Conservation (phyloP, 2,797 vertebrate species). For the Notolabrus celidotus region DNA sequence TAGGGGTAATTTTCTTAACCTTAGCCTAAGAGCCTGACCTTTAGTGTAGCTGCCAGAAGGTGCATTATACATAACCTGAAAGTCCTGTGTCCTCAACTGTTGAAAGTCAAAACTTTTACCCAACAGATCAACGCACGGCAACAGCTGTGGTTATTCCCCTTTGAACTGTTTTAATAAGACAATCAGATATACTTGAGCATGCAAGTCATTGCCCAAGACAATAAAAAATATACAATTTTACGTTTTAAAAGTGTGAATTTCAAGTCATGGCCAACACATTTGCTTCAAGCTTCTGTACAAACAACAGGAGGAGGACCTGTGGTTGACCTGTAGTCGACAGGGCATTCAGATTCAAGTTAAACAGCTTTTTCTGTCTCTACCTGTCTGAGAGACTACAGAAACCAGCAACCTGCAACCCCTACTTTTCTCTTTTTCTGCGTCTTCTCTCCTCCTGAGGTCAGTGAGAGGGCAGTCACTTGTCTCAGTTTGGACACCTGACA, state of each 20-base stretch:
- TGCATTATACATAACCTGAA: slow-evolving; percentile 17
- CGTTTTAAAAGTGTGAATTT: not conserved
- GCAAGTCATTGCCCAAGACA: slow-evolving; percentile 11
- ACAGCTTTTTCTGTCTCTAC: slow-evolving; percentile 65
- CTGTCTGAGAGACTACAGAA: slow-evolving; percentile 49
- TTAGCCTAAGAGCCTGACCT: slow-evolving; percentile 1
- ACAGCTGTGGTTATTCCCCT: slow-evolving; percentile 25
- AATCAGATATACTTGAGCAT: slow-evolving; percentile 12
- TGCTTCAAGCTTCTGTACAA: slow-evolving; percentile 14
- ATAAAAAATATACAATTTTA: not conserved
- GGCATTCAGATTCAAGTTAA: slow-evolving; percentile 40
- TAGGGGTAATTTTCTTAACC: too few relatives aligned
- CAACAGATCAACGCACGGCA: slow-evolving; percentile 38
- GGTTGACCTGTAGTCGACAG: slow-evolving; percentile 50
- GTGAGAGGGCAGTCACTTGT: slow-evolving; percentile 51
- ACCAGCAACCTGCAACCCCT: slow-evolving; percentile 13
- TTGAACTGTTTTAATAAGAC: slow-evolving; percentile 21
- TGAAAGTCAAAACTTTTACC: slow-evolving; percentile 60
- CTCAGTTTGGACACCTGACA: slow-evolving; percentile 62
- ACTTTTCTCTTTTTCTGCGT: slow-evolving; percentile 14
- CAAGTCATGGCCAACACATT: not conserved
- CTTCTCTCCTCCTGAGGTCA: slow-evolving; percentile 44
- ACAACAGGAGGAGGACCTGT: slow-evolving; percentile 9
- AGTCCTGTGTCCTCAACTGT: slow-evolving; percentile 33
- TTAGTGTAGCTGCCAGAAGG: slow-evolving; percentile 26